A percentile compares a stretch with the other conserved stretches of the same genome.
Conservation (phyloP, 2,113 vertebrate species). For the Hippocampus guttulatus region DNA sequence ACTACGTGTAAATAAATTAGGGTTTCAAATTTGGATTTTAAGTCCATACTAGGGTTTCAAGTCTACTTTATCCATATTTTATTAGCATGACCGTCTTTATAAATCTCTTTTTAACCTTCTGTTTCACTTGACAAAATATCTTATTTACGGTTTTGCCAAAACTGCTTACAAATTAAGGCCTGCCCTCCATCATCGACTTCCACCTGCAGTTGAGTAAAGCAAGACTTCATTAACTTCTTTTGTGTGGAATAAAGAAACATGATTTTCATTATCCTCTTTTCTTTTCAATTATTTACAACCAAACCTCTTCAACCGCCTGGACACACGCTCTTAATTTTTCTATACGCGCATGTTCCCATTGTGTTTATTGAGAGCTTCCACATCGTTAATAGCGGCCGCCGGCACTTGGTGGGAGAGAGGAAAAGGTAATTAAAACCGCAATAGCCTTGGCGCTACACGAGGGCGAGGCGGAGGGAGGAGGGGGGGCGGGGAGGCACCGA, state of each 20-base stretch:
- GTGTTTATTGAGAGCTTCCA: conserved; percentile 42
- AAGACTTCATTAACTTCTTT: background rate
- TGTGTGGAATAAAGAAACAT: background rate
- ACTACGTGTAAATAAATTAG: background rate
- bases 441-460: conserved; percentile 22
- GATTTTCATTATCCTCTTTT: background rate
- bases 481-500: background rate
- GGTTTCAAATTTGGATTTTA: background rate
- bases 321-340: conserved; percentile 8
- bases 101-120: too few relatives aligned
- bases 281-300: background rate
- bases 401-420: conserved; percentile 51
- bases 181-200: background rate
- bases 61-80: too few relatives aligned
- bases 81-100: too few relatives aligned
- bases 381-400: conserved; percentile 61
- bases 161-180: background rate
- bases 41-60: too few relatives aligned
- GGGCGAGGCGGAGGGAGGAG: background rate
- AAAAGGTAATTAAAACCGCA: conserved; percentile 69
- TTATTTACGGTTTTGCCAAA: too few relatives aligned
- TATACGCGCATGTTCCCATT: conserved; percentile 49
- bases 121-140: too few relatives aligned
- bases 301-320: background rate
- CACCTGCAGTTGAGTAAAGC: background rate